Evolutionary conservation across 2,797 vertebrate genomes (phyloP), one percentile per base, ranked within the genome.

Genomic region (Staurois parvus): DNA sequence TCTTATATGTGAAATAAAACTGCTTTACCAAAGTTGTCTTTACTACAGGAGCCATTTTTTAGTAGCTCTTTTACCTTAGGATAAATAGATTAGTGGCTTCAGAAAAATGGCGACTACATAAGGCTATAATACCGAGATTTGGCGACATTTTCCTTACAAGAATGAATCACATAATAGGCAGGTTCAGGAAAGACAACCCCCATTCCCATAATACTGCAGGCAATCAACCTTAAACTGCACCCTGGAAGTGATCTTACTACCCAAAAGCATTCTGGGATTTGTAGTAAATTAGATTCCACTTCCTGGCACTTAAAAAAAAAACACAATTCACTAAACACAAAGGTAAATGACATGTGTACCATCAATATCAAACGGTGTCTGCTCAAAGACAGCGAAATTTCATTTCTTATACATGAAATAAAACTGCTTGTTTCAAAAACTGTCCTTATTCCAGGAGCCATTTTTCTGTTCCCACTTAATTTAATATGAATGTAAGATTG

Each of bases 131-230:
- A 56, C 5, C 21, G 1, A 21, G 52, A 4, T 21, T 15, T 56
- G 52, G 19, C 24, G 52, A 56, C 52, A 56, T 56, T 21, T 56
- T 21, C 9, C 56, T 32, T 76, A 19, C 52, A 2, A n/a, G 48
- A 52, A 66, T 69, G 29, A 69, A 34, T 30, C 30, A 69, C 3
- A 69, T 17, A 56, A 56, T 21, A 56, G 67, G 13, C 67, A 59
- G 19, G 28, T 34, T 19, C 34, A 42, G 56, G 24, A 19, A 77
- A 28, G 12, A 24, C 48, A 34, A 30, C 29, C 29, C n/a, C 24
- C 76, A n/a, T n/a, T n/a, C 66, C 52, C 56, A 77, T 42, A 66
- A 77, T 59, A 40, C n/a, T 64, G 56, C 75, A 62, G 32, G 52
- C 74, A 76, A 17, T 64, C 30, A 34, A 52, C 45, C 75, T 59